phyloP scores from a whole-genome alignment of 2,113 vertebrate genomes.

The Elaphurus davidianus region DNA sequence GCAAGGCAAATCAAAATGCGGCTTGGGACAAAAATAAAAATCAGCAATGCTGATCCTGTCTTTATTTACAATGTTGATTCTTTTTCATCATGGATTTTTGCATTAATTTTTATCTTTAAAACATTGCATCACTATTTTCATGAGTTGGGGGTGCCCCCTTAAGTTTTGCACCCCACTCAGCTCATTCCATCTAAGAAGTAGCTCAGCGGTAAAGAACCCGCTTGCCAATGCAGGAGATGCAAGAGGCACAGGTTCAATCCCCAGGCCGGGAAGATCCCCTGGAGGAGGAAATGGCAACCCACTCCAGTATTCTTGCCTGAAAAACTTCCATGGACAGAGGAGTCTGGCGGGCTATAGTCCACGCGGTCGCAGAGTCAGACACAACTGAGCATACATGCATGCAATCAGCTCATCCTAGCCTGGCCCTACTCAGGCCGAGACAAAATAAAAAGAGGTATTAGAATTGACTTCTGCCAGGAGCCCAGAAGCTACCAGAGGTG shows the following conservation, averaged over 20 bases:
- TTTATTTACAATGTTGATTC: background rate
- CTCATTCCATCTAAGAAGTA: background rate
- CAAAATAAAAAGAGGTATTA: background rate
- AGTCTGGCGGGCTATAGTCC: background rate
- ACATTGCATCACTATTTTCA: background rate
- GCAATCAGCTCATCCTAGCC: background rate
- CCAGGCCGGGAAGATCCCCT: background rate
- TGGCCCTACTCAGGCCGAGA: background rate
- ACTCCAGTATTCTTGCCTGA: background rate
- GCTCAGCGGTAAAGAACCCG: background rate
- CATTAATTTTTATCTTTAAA: background rate
- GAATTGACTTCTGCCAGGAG: background rate
- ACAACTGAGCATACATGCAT: background rate
- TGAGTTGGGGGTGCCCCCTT: background rate
- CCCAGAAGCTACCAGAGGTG: background rate
- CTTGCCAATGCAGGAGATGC: background rate
- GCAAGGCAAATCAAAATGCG: rapidly evolving
- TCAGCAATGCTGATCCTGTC: background rate
- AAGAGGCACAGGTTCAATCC: background rate
- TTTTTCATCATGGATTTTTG: background rate
- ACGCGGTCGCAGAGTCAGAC: background rate
- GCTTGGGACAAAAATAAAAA: background rate
- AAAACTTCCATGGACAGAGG: background rate
- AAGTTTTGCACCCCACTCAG: background rate
- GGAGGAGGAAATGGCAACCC: background rate